Base-by-base conservation (phyloP, 2,797 vertebrate genomes). In the Neopelma chrysocephalum region DNA sequence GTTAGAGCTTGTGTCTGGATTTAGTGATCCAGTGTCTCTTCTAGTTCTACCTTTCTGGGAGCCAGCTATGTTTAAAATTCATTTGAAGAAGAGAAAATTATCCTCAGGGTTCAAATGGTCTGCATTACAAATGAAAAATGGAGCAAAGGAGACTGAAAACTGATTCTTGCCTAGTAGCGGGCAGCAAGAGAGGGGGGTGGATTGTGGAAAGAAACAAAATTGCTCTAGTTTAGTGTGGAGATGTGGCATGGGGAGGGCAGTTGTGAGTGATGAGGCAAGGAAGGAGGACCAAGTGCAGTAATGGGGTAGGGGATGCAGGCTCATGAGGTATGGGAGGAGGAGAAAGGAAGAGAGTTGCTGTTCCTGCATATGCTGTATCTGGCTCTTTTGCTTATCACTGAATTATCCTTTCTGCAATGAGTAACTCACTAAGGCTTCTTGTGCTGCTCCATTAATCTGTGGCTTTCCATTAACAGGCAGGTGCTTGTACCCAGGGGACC, bases 391-490 rank as follows among this genome's bases (percentile, higher is more conserved):
- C 72, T 91, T 93, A 94, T 93, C 91, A 29, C n/a, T 50, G 90
- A 50, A 40, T 82, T 94, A 83, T 11, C 85, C 86, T 53, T 93
- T 94, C 75, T 88, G 72, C 90, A 82, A 76, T 71, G 91, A 88
- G 62, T 94, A 94, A 93, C 78, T 94, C 47, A 95, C 96, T 96
- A n/a, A 96, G 45, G 78, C 90, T 94, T 80, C 91, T 93, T 90
- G 89, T 94, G 84, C 96, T 95, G 96, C 93, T 87, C 91, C 80
- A 93, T 57, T 69, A 84, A 87, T 87, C 91, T 95, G 91, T 96
- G 80, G 93, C 87, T 97, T 97, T 96, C 93, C 82, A 95, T 95
- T 70, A 94, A 96, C 85, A 97, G 97, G 97, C 97, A 98, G 94
- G 93, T 96, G 94, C 89, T 88, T 88, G 96, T 95, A 96, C 96